These are phyloP conservation scores for Rhinatrema bivittatum DNA, from an alignment of 2,797 vertebrate species.

Conservation along the genomic window DNA sequence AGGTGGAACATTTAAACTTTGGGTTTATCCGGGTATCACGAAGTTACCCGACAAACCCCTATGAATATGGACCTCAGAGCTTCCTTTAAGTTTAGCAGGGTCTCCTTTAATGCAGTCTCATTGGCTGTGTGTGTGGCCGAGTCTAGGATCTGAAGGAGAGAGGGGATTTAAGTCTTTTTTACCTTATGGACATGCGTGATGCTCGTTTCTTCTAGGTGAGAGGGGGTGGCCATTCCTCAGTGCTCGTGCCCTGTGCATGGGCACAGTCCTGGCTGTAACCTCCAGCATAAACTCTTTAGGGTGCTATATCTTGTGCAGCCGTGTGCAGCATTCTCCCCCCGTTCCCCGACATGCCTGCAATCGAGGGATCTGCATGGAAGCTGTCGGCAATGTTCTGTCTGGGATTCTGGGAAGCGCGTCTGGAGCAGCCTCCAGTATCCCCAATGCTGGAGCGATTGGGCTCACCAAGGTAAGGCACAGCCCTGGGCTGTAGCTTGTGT, in stretches of 20 bases:
- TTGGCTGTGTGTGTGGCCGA: too few relatives aligned
- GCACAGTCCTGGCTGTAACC: slow-evolving; percentile 58
- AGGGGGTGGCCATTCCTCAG: slow-evolving; percentile 62
- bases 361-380: slow-evolving; percentile 65
- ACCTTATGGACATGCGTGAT: too few relatives aligned
- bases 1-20: too few relatives aligned
- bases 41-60: too few relatives aligned
- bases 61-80: too few relatives aligned
- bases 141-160: too few relatives aligned
- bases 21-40: too few relatives aligned
- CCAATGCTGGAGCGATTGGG: slow-evolving; percentile 52
- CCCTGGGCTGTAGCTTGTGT: too few relatives aligned
- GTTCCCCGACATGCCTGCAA: slow-evolving; percentile 53
- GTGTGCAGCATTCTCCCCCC: slow-evolving; percentile 40
- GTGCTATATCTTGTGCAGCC: slow-evolving; percentile 61
- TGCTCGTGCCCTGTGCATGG: slow-evolving; percentile 44
- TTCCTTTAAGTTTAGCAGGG: too few relatives aligned
- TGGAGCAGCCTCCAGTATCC: slow-evolving; percentile 60
- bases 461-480: slow-evolving; percentile 66
- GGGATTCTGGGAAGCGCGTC: slow-evolving; percentile 59
- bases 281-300: slow-evolving; percentile 61
- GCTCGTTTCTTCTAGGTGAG: slow-evolving; percentile 48
- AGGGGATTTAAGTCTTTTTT: too few relatives aligned
- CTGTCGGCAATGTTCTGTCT: slow-evolving; percentile 59
- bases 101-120: too few relatives aligned